Base-by-base conservation (phyloP, 2,888 invertebrate species). In the Uropetala carovei region DNA sequence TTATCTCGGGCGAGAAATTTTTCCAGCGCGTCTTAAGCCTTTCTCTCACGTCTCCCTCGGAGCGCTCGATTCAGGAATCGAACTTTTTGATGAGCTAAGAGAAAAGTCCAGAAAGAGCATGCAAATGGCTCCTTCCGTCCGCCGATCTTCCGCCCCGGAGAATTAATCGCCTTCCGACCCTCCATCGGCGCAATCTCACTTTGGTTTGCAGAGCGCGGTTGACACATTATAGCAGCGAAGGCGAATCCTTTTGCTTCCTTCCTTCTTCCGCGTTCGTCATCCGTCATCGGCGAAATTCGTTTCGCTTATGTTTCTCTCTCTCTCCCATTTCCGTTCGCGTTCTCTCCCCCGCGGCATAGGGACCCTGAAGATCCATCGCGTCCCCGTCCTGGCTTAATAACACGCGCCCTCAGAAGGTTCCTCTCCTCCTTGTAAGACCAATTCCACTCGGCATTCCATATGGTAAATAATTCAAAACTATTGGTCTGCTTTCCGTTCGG, bases 381-480 rank as follows among this genome's bases (percentile, higher is more conserved):
- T 14, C 82, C 82, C 43, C 43, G 30, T n/a, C n/a, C 64, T 64
- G 7, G 18, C 64, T 43, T 68, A 89, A 64, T 89, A 60, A 60
- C 68, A 30, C 3, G 30, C 64, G 43, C 64, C 60, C 89, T 64
- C 18, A 89, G 60, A 30, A 14, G 13, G n/a, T 16, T 59, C 60
- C 27, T 30, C 22, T 16, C 86, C 56, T 13, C 27, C 27, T 13
- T 30, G 85, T 27, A 58, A 57, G 60, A 60, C 86, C 89, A 89
- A 89, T 89, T 89, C 89, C 89, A 89, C 89, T 43, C 89, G 60
- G 89, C 89, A 89, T 89, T 89, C 89, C 89, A 89, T 64, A 56
- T 68, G 89, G 89, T 89, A 89, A 89, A 89, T 89, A 89, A 89
- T 89, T 89, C 89, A 89, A 68, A 89, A 68, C 89, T 68, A 89